Evolutionary conservation across 1,140 invertebrate genomes (phyloP), one percentile per base, ranked within the genome.

Genomic region (Platorchestia sp.): DNA sequence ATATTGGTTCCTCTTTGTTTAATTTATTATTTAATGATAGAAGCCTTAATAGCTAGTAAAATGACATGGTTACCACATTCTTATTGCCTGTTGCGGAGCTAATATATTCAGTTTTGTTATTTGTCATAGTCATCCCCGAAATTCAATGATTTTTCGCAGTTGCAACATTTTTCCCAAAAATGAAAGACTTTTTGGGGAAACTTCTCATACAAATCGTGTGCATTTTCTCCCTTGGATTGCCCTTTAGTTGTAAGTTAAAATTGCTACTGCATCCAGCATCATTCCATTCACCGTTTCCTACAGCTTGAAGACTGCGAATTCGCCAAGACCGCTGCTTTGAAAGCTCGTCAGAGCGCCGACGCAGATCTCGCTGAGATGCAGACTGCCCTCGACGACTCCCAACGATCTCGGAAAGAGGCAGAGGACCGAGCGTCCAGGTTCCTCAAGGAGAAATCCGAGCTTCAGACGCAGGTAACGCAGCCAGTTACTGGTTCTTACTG

Each of bases 301-400:
- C 96, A 99, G 97, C 97, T 99, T 95, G 99, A 99, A 97, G 99
- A 99, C 97, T 98, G 98, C 1, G 99, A 99, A 97, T 98, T 98
- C 96, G 98, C 99, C 0, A 97, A 98, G 86, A 98, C 98, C 0
- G 98, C 98, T 45, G 99, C 99, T 0, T 98, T 98, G 51, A 99
- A 99, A 97, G 98, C 98, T 36, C 98, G 98, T 95, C 98, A 99
- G 97, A 97, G 98, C 1, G 97, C 98, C 87, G 99, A 99, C 97
- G 97, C 98, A 3, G 98, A 99, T 96, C 97, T 99, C 44, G 97
- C 98, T 42, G 98, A 99, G 96, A 98, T 98, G 0, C 98, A 98
- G 96, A 97, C 98, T 7, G 98, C 98, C 95, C 97, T 99, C 3
- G 99, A 99, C 95, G 99, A 99, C 97, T 98, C 98, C 0, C 97